Evolutionary conservation across 2,797 vertebrate genomes (phyloP).

Genomic region (Syngnathus acus): DNA sequence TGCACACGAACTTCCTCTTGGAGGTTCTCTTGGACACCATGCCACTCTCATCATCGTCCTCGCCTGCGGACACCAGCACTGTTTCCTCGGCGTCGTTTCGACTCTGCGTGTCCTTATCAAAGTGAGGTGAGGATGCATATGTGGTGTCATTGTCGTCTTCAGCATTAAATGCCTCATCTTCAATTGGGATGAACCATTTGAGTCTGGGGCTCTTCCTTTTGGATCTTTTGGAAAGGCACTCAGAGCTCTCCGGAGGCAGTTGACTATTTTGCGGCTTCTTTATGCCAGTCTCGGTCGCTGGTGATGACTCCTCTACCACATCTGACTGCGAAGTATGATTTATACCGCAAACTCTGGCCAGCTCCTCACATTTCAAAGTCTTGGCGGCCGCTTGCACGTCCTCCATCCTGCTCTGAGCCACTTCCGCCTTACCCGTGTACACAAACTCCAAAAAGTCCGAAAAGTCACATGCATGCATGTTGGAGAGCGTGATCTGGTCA

Average conservation of each 20-base stretch:
- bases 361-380: slow-evolving; percentile 80
- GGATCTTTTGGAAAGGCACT: slow-evolving; percentile 13
- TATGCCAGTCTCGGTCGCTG: slow-evolving; percentile 18
- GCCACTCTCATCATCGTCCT: slow-evolving; percentile 32
- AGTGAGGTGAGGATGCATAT: background rate
- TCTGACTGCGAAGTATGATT: slow-evolving; percentile 3
- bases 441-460: slow-evolving; percentile 87
- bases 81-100: background rate
- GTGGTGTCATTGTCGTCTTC: slow-evolving; percentile 2
- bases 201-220: slow-evolving; percentile 60
- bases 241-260: slow-evolving; percentile 44
- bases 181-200: slow-evolving; percentile 47
- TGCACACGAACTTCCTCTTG: slow-evolving; percentile 76
- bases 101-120: background rate
- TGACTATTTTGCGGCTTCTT: slow-evolving; percentile 15
- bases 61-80: slow-evolving; percentile 18
- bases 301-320: slow-evolving; percentile 5
- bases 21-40: slow-evolving; percentile 33
- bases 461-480: slow-evolving; percentile 75
- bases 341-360: slow-evolving; percentile 76
- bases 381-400: slow-evolving; percentile 77
- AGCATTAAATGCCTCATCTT: background rate
- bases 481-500: slow-evolving; percentile 71
- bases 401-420: slow-evolving; percentile 73
- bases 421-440: slow-evolving; percentile 82